Evolutionary conservation across 2,797 vertebrate genomes (phyloP), one percentile per base, ranked within the genome.

Genomic region (Galaxias olidus): DNA sequence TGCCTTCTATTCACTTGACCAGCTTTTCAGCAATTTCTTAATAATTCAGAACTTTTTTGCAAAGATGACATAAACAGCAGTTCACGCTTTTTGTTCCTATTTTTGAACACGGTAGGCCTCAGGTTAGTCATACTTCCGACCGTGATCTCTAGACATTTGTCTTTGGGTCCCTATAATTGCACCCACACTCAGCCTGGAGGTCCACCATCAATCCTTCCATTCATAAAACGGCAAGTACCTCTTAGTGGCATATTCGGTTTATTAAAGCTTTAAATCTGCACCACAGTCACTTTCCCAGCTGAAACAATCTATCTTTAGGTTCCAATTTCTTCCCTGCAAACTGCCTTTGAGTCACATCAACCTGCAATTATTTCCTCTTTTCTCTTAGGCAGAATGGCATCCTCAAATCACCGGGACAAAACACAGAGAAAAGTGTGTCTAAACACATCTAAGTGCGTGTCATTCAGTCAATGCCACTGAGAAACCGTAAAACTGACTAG

Each of bases 241-340:
- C 71, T 91, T 90, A 90, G 90, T 90, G 89, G 88, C 75, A 20
- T 65, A 75, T 82, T 80, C 52, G 79, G 83, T 90, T 88, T 90
- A 92, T 87, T 90, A 90, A 90, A 91, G 86, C 48, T 63, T 84
- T 87, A 79, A 81, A 89, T 88, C 78, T 81, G 65, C 78, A 66
- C 74, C 66, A 72, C 68, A 52, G 60, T 84, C 74, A 88, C 83
- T n/a, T 86, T 85, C 81, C 86, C 71, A 68, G 66, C 79, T 83
- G 55, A 75, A 77, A 76, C 57, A 52, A 59, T 68, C 82, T 90
- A 91, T 89, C 72, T 88, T 90, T 89, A 90, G 82, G 65, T 69
- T 12, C 64, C 65, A 65, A 55, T 83, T 84, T 83, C 81, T 73
- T 69, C 81, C 80, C 74, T 74, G 71, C 64, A 61, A 51, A 66